Base-by-base conservation (phyloP, 2,113 vertebrate genomes). In the Corvus hawaiiensis region DNA sequence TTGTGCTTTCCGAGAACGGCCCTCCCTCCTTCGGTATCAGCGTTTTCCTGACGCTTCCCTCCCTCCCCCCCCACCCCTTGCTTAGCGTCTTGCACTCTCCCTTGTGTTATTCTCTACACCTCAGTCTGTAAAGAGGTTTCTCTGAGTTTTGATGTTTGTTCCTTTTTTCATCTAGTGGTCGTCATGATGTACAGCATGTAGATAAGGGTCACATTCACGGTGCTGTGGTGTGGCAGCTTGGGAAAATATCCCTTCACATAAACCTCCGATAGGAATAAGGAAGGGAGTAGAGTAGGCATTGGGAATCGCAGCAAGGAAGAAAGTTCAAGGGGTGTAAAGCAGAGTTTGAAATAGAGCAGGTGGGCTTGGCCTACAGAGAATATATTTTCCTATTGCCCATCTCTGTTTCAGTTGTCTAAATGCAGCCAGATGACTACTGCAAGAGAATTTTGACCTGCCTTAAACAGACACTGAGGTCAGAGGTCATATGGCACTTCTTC, bases 31-130 rank as follows among this genome's bases (percentile, higher is more conserved):
- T 33, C 30, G 15, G 0, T 13, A 16, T 6, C 26, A 9, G 24
- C 18, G 0, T 23, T 79, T 51, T 27, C 7, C 10, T 30, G 41
- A 4, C 4, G 35, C 28, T 9, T 72, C 46, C 48, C 15, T 67
- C 41, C 48, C 15, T 11, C 39, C 39, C 2, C 4, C 2, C 2
- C 7, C 19, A 7, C 10, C 0, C 12, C 0, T 1, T 19, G 14
- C 24, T 30, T 15, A 18, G 18, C 9, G 44, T 14, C 6, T n/a
- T 20, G 8, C 22, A 1, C 4, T 5, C 30, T 33, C 28, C 16
- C 5, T 19, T 16, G 4, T 35, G 46, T 21, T 39, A 3, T 16
- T 58, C 3, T 22, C 4, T 22, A 1, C 1, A 6, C 3, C 4
- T 6, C 5, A 0, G 3, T 32, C 7, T 27, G 3, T 33, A 11